A percentile compares a stretch with the other conserved stretches of the same genome.
These are phyloP conservation scores for Tetranychus truncatus DNA, from an alignment of 2,888 invertebrate genomes.

Conservation along the genomic window DNA sequence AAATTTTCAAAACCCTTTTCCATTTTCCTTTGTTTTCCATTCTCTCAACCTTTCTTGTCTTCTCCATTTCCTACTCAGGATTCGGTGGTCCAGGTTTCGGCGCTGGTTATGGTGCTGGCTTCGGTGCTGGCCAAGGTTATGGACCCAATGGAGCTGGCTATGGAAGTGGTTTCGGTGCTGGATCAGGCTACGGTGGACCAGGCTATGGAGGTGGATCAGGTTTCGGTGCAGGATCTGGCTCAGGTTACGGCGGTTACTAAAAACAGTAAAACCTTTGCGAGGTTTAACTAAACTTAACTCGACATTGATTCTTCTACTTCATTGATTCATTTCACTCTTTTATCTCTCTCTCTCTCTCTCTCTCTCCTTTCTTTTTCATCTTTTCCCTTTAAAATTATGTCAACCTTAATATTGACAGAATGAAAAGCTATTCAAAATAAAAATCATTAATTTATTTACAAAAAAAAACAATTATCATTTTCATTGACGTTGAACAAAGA, in stretches of 20 bases:
- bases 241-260: not conserved
- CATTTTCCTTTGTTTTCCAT: not conserved
- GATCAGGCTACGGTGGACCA: not conserved
- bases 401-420: too few species aligned
- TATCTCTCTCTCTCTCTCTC: too few species aligned
- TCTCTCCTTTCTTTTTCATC: too few species aligned
- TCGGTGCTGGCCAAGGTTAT: not conserved
- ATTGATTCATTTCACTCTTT: too few species aligned
- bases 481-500: too few species aligned
- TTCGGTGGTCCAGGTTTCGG: not conserved
- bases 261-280: too few species aligned
- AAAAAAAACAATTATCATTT: too few species aligned
- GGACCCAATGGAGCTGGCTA: not conserved
- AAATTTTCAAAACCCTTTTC: not conserved
- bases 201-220: conserved; percentile 4
- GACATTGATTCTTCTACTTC: too few species aligned
- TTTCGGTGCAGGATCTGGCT: not conserved
- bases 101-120: conserved; percentile 2
- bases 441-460: too few species aligned
- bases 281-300: too few species aligned
- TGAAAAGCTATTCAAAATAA: too few species aligned
- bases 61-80: not conserved
- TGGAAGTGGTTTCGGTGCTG: not conserved
- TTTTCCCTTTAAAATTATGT: too few species aligned
- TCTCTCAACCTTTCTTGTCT: not conserved